Evolutionary conservation across 1,140 invertebrate species (phyloP), one percentile per base, ranked within the genome.

Genomic region (Lanistes nyassanus): DNA sequence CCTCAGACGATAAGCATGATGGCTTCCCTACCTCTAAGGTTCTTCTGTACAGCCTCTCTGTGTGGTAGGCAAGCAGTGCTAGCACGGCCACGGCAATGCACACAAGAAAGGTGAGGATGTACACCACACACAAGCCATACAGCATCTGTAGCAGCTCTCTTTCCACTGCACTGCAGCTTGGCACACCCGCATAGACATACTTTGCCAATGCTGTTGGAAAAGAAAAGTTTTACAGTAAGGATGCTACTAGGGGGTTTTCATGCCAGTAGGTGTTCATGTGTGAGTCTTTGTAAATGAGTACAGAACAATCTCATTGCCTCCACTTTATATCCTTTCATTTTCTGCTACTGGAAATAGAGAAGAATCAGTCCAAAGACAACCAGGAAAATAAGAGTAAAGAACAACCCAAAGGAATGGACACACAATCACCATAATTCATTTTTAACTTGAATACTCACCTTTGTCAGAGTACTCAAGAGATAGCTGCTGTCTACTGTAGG

Each of bases 121-220:
- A 83, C 2, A 76, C 72, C 19, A 62, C 82, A 75, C 76, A 79
- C 58, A 79, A 67, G 26, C 73, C 71, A 36, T 79, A 80, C 47
- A 81, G 53, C 47, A 81, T 58, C 0, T 80, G 77, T 26, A 80
- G 70, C 42, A 83, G 70, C 13, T 76, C 42, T 21, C 34, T 60
- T 55, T 81, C 66, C 6, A 83, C 74, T 9, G 73, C 56, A 6
- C 70, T 55, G 73, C 82, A 83, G 53, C 72, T 79, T 7, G 37
- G 56, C 26, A 76, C 79, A 3, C 69, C 74, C 19, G 60, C 56
- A 76, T 82, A 83, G 29, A 74, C 74, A 60, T 75, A 72, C 39
- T 39, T 78, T 21, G 73, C 72, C 26, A 71, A 75, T 6, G 76
- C 82, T 83, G 73, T 21, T 80, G 80, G 21, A 76, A 9, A 47